phyloP scores from a whole-genome alignment of 2,113 vertebrate species.

The Microtus oregoni region DNA sequence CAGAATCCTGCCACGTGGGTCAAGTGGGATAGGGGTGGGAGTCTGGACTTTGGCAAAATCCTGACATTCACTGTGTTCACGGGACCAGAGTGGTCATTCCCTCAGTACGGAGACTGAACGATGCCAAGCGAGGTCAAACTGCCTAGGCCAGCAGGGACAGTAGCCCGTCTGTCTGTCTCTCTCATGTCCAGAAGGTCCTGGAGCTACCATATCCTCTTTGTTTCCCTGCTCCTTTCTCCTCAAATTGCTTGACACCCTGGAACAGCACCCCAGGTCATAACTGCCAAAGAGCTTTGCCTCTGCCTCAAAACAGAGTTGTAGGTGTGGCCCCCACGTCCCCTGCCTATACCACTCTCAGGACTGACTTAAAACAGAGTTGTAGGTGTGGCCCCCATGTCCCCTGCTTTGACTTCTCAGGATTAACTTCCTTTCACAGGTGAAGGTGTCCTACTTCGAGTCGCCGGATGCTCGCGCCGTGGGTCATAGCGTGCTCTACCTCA shows the following conservation, averaged over 20 bases:
- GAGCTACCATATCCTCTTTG: background rate
- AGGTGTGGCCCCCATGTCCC: background rate
- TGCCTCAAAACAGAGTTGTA: background rate
- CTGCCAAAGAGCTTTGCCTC: background rate
- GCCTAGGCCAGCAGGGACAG: background rate
- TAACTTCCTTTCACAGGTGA: constrained; percentile 81
- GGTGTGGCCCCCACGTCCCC: background rate
- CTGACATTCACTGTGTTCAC: fast-evolving
- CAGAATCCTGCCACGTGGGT: background rate
- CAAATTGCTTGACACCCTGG: too few species aligned
- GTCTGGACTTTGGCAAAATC: background rate
- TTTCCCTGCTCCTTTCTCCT: background rate
- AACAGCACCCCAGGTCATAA: background rate
- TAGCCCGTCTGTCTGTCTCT: background rate
- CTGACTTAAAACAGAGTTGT: background rate
- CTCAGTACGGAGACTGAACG: background rate
- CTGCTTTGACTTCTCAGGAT: background rate
- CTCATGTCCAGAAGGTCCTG: too few species aligned
- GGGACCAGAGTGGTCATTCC: background rate
- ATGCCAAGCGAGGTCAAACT: background rate
- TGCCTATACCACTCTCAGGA: background rate
- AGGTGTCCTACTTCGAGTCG: constrained; percentile 82
- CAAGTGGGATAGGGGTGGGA: background rate
- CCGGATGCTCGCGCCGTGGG: constrained; percentile 66
- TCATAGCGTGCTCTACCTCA: constrained; percentile 84